Evolutionary conservation across 1,140 invertebrate genomes (phyloP).

Genomic region (Teleopsis dalmanni): DNA sequence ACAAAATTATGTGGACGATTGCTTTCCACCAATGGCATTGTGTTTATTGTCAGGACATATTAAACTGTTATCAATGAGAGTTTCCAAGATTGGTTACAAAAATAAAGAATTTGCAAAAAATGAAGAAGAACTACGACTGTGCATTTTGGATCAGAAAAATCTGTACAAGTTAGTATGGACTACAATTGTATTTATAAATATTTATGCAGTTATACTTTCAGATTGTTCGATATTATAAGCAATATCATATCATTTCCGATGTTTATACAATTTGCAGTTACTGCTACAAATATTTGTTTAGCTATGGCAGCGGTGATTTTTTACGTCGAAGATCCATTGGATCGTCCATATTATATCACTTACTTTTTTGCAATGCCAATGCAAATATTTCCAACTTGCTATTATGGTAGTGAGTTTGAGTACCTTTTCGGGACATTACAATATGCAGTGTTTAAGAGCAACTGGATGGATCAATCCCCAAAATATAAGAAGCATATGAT

Average conservation of each 20-base stretch:
- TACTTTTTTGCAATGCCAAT: slow-evolving; percentile 24
- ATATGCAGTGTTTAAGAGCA: slow-evolving; percentile 29
- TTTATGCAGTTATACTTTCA: slow-evolving; percentile 7
- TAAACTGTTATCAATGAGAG: slow-evolving; percentile 21
- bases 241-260: slow-evolving; percentile 31
- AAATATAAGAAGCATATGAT: slow-evolving; percentile 31
- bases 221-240: slow-evolving; percentile 21
- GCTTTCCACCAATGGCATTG: slow-evolving; percentile 23
- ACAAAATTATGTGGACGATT: slow-evolving; percentile 29
- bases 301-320: slow-evolving; percentile 21
- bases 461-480: slow-evolving; percentile 21
- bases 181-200: not conserved
- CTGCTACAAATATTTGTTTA: slow-evolving; percentile 27
- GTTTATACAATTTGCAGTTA: slow-evolving; percentile 29
- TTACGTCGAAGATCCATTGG: slow-evolving; percentile 19
- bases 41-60: slow-evolving; percentile 27
- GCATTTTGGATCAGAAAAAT: slow-evolving; percentile 31
- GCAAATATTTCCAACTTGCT: slow-evolving; percentile 32
- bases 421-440: slow-evolving; percentile 22
- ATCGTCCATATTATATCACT: slow-evolving; percentile 18
- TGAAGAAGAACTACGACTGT: slow-evolving; percentile 15
- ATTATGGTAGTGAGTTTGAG: slow-evolving; percentile 29
- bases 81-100: slow-evolving; percentile 13
- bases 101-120: slow-evolving; percentile 6
- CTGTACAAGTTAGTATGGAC: slow-evolving; percentile 27